phyloP scores from a whole-genome alignment of 2,888 invertebrate genomes.

The Cryptocheilus praepositus region DNA sequence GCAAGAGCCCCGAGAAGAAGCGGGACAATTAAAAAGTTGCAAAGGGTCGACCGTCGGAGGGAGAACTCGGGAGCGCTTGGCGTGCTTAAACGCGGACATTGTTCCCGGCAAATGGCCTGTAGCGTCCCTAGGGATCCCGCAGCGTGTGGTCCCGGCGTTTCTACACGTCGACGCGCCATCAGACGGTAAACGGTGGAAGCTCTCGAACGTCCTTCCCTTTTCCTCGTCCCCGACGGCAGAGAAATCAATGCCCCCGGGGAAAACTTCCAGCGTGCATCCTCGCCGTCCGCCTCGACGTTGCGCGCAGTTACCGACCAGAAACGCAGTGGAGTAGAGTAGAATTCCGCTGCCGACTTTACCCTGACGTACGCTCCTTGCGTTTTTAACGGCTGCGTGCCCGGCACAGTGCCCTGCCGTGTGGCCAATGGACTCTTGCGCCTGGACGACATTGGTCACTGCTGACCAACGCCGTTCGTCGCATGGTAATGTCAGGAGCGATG shows the following conservation, averaged over 20 bases:
- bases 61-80: neutral
- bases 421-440: too few relatives aligned
- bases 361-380: neutral
- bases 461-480: too few relatives aligned
- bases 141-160: neutral
- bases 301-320: conserved; percentile 49
- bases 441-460: too few relatives aligned
- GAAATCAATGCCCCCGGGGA: conserved; percentile 46
- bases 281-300: conserved; percentile 5
- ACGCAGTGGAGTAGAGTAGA: neutral
- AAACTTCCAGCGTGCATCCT: conserved; percentile 26
- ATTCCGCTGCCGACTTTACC: conserved; percentile 3
- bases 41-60: neutral
- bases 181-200: conserved; percentile 38
- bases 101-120: conserved; percentile 16
- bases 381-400: neutral
- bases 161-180: conserved; percentile 46
- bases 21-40: neutral
- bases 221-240: conserved; percentile 19
- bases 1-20: too few relatives aligned
- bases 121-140: neutral
- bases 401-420: too few relatives aligned
- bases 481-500: too few relatives aligned
- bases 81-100: neutral
- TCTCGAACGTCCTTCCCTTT: conserved; percentile 16